Evolutionary conservation across 2,888 invertebrate species (phyloP), one percentile per base, ranked within the genome.

Genomic region (Agrenia bidenticulata): DNA sequence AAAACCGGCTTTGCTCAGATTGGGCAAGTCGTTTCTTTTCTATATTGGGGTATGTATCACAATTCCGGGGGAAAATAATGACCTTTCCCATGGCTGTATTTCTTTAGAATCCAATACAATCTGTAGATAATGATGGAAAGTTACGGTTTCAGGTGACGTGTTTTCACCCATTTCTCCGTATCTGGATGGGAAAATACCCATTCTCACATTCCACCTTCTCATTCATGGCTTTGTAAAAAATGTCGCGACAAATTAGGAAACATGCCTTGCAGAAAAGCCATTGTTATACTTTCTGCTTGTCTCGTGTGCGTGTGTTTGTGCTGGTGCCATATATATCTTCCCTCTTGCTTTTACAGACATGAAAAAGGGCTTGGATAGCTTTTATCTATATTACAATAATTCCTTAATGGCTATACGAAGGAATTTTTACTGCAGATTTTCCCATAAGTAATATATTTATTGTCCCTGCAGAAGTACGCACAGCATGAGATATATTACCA

Each of bases 151-250:
- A 32, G 55, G 55, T 55, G 55, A 55, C 55, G 55, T 55, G 55
- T 55, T 55, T 55, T 55, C 32, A 27, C 27, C 9, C 55, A 55
- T 55, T 55, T 55, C 26, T 55, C 21, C 51, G 11, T 26, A 24
- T 55, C 26, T 55, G 9, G n/a, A 24, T 19, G 17, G 32, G 24
- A 55, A 55, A n/a, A 27, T 5, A 13, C 24, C 27, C 32, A n/a
- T 32, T 32, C 9, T 11, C 21, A 32, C 55, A 55, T 55, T 55
- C 55, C 55, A 32, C 17, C 37, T 55, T 26, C 51, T 26, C 55
- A 55, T 55, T 55, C 55, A 55, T 26, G 55, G 55, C 37, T 51
- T 55, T 26, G 55, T 55, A 32, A 55, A 45, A 53, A 26, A 55
- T 55, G 55, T 32, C 27, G 55, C 21, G 55, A 55, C 55, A 55